Base-by-base conservation (phyloP, 2,797 vertebrate species). In the Artibeus lituratus region DNA sequence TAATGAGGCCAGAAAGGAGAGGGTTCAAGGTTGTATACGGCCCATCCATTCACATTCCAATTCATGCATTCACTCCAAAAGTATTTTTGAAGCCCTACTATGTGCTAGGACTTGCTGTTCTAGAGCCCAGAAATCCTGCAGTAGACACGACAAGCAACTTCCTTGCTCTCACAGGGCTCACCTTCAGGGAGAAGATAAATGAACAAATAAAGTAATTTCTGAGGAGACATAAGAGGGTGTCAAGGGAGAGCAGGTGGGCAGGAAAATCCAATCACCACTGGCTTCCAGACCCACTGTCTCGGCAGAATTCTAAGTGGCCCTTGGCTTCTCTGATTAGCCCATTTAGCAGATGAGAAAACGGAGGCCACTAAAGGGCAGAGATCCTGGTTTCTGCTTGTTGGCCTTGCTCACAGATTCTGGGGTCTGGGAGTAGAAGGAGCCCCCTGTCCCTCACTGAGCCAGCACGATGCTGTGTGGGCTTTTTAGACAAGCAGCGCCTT, bases 391-490 rank as follows among this genome's bases (percentile, higher is more conserved):
- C 37, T 10, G 39, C 78, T 49, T 72, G 57, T 24, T 24, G 55
- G 42, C 19, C n/a, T 88, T 8, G 26, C 6, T 21, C 57, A 7
- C 1, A 21, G 42, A 53, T n/a, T 39, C 91, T 74, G 26, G 67
- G 37, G 19, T 15, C n/a, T 12, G 9, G 24, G 11, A 57, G 73
- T 5, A 12, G 22, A 39, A 74, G 51, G 9, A 37, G 15, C 16
- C 7, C 7, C 42, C 18, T 51, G 14, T 47, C 62, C 19, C 76
- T 67, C 5, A 3, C 19, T 0, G 44, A 37, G 24, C 57, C 2
- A 0, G 29, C 10, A 0, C 0, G 3, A 35, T 1, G 57, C 32
- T 39, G 10, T 35, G 18, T 67, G 57, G 39, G 32, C 7, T 7
- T 67, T 24, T 76, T 8, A 32, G 35, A 35, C 7, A 9, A 24